Conservation (phyloP, 2,113 vertebrate genomes). For the Sialia sialis region DNA sequence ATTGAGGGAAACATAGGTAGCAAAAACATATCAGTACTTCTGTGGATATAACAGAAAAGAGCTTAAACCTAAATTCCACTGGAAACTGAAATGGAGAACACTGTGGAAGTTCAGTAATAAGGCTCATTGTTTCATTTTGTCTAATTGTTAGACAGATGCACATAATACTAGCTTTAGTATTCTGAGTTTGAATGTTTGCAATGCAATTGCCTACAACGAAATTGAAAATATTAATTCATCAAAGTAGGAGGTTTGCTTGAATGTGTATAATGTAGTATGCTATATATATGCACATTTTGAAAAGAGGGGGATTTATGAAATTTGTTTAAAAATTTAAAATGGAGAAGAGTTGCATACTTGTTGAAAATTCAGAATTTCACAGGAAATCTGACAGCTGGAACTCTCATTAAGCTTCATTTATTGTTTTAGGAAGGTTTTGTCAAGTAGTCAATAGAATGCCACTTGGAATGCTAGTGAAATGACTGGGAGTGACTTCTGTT, state of each 20-base stretch:
- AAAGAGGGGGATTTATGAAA: background rate
- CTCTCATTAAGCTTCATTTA: background rate
- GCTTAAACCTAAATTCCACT: background rate
- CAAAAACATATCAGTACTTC: background rate
- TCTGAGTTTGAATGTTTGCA: background rate
- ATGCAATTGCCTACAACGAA: background rate
- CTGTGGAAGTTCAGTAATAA: background rate
- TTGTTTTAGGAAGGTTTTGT: background rate
- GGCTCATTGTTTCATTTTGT: background rate
- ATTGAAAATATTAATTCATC: background rate
- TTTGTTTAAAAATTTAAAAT: background rate
- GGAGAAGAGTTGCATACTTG: background rate
- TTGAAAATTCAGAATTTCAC: background rate
- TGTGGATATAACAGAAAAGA: background rate
- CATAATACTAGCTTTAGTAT: background rate
- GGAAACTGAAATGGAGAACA: background rate
- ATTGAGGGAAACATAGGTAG: background rate
- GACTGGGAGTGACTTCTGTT: background rate
- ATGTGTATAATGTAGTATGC: background rate
- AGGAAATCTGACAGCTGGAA: background rate
- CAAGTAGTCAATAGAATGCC: background rate
- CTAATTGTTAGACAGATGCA: background rate
- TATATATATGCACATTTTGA: background rate
- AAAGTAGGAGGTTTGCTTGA: background rate
- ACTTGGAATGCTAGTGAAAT: background rate